Evolutionary conservation across 2,797 vertebrate species (phyloP).

Genomic region (Apodemus agrarius): DNA sequence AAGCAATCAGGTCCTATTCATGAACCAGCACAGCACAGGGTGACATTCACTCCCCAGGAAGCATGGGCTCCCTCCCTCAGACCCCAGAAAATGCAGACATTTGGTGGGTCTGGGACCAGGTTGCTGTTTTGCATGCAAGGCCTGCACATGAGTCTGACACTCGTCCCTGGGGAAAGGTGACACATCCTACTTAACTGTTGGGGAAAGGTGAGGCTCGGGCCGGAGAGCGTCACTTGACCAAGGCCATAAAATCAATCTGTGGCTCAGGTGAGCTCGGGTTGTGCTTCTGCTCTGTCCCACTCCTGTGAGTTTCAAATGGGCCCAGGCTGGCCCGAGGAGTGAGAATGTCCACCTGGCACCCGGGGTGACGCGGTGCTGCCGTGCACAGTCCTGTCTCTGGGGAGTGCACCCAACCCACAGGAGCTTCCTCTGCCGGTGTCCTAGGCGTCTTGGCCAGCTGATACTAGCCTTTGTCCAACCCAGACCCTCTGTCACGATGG

Average conservation of each 20-base stretch:
- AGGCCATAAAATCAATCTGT: neutral
- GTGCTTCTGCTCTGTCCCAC: neutral
- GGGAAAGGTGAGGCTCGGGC: neutral
- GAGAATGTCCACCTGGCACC: rapidly evolving
- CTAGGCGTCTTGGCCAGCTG: neutral
- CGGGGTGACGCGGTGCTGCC: neutral
- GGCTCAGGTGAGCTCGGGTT: neutral
- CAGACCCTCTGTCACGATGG: neutral
- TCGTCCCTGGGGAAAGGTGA: neutral
- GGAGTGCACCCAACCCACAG: neutral
- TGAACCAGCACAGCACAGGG: neutral
- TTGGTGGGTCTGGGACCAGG: neutral
- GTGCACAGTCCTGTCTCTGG: neutral
- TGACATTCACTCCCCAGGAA: neutral
- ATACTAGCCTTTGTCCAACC: neutral
- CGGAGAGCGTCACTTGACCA: neutral
- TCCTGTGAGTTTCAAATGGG: neutral
- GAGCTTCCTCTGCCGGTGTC: neutral
- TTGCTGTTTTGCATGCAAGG: neutral
- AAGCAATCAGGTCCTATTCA: neutral
- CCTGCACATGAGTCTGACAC: neutral
- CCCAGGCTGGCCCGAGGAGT: neutral
- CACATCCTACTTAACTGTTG: neutral
- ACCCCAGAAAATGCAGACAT: neutral
- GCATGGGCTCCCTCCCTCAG: neutral